Base-by-base conservation (phyloP, 2,888 invertebrate species). In the Beris morrisii region DNA sequence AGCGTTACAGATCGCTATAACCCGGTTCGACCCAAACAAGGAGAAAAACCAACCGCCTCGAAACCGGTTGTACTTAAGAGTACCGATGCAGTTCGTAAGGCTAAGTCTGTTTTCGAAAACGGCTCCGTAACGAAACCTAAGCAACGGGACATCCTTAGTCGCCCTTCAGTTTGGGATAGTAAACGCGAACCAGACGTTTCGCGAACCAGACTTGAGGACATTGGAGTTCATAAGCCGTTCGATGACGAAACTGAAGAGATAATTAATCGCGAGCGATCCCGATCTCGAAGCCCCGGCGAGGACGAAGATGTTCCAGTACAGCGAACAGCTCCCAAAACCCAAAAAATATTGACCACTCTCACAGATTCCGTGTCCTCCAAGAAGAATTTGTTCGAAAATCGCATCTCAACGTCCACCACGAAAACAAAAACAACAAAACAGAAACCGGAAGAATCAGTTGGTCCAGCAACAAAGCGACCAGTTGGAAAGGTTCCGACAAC, bases 51-150 rank as follows among this genome's bases (percentile, higher is more conserved):
- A 50, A 48, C 53, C 5, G 22, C 50, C 6, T 43, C 65, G 3
- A 64, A 70, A n/a, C 69, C 70, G 7, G 82, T 83, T 7, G 78
- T 81, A 22, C 73, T 86, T 31, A 82, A 85, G 56, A 86, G 84
- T 71, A 86, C 84, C 54, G 87, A 88, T 71, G 86, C 86, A n/a
- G 87, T 89, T 0, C 85, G 86, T 58, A 86, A 87, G 77, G 89
- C 90, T 0, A 89, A 88, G 77, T 87, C 86, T 48, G 76, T 89
- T 45, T 89, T 89, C 78, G 89, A 90, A 80, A 88, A 85, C 69
- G 86, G 87, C 69, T 84, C 85, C 9, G 75, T 69, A 38, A 81
- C 73, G 73, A 75, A 70, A 70, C 67, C 73, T 7, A 76, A 79
- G 65, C 82, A 81, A 63, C 77, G 79, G 61, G 84, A 85, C 72